phyloP scores from a whole-genome alignment of 2,113 vertebrate genomes.

The Scophthalmus maximus region DNA sequence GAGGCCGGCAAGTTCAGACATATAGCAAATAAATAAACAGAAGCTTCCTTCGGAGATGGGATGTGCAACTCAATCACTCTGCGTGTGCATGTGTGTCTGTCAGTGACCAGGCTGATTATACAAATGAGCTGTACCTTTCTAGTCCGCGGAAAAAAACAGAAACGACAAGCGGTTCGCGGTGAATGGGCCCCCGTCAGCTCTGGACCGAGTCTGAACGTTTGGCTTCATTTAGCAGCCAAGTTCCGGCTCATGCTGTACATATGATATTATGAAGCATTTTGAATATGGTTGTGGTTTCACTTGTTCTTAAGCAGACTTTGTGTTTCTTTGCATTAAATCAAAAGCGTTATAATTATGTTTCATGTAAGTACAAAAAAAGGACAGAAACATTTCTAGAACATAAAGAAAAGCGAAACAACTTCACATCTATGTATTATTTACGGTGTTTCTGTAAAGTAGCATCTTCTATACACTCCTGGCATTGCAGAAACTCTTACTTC shows the following conservation, averaged over 20 bases:
- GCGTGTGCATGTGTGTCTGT: constrained; percentile 30
- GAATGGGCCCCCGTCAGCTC: constrained; percentile 12
- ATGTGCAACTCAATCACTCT: constrained; percentile 49
- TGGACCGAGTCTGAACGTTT: constrained; percentile 7
- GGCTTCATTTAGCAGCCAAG: no score
- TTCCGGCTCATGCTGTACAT: neutral
- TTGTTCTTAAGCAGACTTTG: neutral
- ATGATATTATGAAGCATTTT: neutral
- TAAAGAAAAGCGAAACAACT: neutral
- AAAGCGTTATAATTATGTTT: no score
- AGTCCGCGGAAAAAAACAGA: constrained; percentile 21
- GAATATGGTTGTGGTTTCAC: neutral
- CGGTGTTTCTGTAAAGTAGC: neutral
- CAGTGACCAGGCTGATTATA: constrained; percentile 58
- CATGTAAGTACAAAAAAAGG: no score
- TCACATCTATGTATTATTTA: neutral
- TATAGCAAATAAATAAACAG: constrained; percentile 77
- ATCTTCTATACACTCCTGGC: no score
- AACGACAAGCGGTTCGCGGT: constrained; percentile 31
- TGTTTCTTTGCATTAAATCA: neutral
- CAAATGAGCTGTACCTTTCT: constrained; percentile 60
- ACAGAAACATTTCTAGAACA: neutral
- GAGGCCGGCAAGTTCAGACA: constrained; percentile 70
- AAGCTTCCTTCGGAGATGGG: constrained; percentile 50
- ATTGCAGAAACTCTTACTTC: constrained; percentile 21